Evolutionary conservation across 2,113 vertebrate species (phyloP).

Genomic region (Podilymbus podiceps): DNA sequence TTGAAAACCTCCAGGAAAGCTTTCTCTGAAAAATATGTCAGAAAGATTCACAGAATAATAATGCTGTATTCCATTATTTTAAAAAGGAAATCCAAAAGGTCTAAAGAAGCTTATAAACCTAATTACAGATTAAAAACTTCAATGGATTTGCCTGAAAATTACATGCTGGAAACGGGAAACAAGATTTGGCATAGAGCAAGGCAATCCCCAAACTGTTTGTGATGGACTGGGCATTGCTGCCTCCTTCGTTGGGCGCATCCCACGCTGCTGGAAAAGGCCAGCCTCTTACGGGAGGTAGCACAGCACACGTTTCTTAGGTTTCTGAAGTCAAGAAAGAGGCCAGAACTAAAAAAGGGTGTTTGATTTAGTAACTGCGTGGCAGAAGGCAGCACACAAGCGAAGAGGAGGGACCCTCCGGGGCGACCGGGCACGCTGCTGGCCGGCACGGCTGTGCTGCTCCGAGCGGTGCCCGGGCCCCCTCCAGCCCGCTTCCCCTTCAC

Average conservation of each 20-base stretch:
- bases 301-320: not conserved
- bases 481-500: not conserved
- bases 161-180: not conserved
- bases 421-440: not conserved
- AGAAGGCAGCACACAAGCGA: not conserved
- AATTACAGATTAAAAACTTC: slow-evolving; percentile 32
- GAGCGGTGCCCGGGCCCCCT: fast-evolving
- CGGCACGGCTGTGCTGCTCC: fast-evolving
- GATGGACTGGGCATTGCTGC: not conserved
- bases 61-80: not conserved
- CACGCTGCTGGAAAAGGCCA: not conserved
- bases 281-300: not conserved
- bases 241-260: not conserved
- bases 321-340: not conserved
- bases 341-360: not conserved
- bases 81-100: not conserved
- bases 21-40: not conserved
- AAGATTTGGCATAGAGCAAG: not conserved
- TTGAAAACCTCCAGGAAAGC: not conserved
- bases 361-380: not conserved
- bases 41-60: not conserved
- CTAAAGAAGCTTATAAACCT: not conserved
- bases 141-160: not conserved
- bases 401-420: fast-evolving
- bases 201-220: not conserved